Conservation (phyloP, 1,140 invertebrate genomes). For the Lethrus apterus region DNA sequence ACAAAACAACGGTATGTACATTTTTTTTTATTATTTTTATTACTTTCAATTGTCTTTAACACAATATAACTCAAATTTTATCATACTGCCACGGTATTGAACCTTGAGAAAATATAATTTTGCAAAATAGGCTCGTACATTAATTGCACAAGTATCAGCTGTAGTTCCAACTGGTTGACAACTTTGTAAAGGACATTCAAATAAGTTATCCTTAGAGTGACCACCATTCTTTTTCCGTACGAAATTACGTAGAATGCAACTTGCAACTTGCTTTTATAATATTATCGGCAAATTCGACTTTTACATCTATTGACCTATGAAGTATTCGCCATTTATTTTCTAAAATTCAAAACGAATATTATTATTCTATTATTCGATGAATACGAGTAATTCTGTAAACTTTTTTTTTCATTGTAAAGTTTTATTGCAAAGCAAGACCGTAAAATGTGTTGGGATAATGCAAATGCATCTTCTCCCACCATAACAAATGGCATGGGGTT, state of each 20-base stretch:
- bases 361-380: not conserved
- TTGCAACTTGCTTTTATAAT: conserved; percentile 2
- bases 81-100: no score
- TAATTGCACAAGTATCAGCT: no score
- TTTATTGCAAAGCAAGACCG: not conserved
- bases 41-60: no score
- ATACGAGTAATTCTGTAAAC: no score
- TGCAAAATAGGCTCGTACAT: no score
- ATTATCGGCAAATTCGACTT: not conserved
- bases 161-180: not conserved
- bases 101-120: no score
- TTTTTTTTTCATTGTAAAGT: no score
- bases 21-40: no score
- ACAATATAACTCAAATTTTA: no score
- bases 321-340: conserved; percentile 3
- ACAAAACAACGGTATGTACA: no score
- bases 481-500: not conserved
- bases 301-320: not conserved
- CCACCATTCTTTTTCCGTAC: not conserved
- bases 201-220: not conserved
- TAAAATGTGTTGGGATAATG: not conserved
- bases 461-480: conserved; percentile 2
- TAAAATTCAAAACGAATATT: conserved; percentile 1
- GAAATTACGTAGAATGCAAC: conserved; percentile 5
- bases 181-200: not conserved